phyloP scores from a whole-genome alignment of 2,113 vertebrate genomes.

The Penelope pileata region DNA sequence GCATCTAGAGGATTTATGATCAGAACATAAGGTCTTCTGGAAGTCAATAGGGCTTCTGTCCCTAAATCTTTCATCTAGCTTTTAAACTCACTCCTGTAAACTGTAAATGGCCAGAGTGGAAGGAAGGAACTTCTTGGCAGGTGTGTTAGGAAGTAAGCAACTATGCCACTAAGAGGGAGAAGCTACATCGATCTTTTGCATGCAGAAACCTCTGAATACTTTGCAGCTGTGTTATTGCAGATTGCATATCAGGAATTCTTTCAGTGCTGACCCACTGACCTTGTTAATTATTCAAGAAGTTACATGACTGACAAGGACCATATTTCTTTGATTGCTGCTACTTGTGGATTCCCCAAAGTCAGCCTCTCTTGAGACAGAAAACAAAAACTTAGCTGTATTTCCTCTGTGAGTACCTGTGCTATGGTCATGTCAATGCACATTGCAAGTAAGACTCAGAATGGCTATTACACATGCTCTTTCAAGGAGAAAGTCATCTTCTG shows the following conservation, averaged over 20 bases:
- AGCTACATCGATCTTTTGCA: accelerated
- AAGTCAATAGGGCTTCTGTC: background rate
- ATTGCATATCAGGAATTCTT: background rate
- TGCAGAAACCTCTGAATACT: background rate
- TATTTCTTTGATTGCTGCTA: background rate
- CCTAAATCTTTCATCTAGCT: background rate
- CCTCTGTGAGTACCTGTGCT: accelerated
- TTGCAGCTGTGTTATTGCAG: background rate
- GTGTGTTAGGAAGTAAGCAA: background rate
- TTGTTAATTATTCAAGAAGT: background rate
- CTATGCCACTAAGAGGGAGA: background rate
- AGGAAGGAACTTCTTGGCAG: background rate
- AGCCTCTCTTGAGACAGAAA: background rate
- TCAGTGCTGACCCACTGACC: background rate
- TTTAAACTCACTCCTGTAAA: background rate
- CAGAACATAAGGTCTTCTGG: background rate
- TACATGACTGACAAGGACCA: background rate
- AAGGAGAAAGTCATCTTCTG: background rate
- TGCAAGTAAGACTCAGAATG: background rate
- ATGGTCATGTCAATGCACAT: accelerated
- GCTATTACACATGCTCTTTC: background rate
- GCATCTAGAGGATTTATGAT: background rate
- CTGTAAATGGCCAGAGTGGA: background rate
- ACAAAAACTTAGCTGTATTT: background rate
- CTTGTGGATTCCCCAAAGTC: background rate